Percentiles rank a stretch among this genome's conserved stretches.
phyloP scores from a whole-genome alignment of 2,888 invertebrate species.

The Cepaea hortensis region DNA sequence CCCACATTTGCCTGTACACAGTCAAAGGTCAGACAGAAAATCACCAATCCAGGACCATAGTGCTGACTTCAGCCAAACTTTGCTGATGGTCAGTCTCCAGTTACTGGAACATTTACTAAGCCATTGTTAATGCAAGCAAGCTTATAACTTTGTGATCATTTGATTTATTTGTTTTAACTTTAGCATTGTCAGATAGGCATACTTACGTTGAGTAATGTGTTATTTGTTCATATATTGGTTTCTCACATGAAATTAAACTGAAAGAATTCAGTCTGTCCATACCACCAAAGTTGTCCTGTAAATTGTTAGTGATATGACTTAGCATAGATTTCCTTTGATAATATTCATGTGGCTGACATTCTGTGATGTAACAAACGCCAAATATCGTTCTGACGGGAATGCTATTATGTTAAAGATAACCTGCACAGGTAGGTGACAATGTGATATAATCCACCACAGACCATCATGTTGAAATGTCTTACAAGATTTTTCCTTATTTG shows the following conservation, averaged over 20 bases:
- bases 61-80: conserved; percentile 28
- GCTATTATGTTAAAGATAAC: neutral
- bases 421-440: too few species aligned
- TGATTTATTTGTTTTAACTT: neutral
- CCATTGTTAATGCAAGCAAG: neutral
- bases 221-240: too few species aligned
- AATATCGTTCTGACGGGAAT: conserved; percentile 23
- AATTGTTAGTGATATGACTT: too few species aligned
- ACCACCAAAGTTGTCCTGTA: too few species aligned
- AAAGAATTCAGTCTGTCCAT: too few species aligned
- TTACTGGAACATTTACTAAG: conserved; percentile 29
- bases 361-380: neutral
- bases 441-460: too few species aligned
- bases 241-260: too few species aligned
- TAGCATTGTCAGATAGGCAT: neutral
- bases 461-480: too few species aligned
- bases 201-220: too few species aligned
- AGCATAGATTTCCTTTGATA: too few species aligned
- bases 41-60: conserved; percentile 35
- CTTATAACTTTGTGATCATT: neutral
- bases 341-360: neutral
- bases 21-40: conserved; percentile 5
- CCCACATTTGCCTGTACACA: neutral
- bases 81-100: conserved; percentile 45
- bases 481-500: too few species aligned